phyloP scores from a whole-genome alignment of 2,888 invertebrate species.

The Hoplodrina ambigua region DNA sequence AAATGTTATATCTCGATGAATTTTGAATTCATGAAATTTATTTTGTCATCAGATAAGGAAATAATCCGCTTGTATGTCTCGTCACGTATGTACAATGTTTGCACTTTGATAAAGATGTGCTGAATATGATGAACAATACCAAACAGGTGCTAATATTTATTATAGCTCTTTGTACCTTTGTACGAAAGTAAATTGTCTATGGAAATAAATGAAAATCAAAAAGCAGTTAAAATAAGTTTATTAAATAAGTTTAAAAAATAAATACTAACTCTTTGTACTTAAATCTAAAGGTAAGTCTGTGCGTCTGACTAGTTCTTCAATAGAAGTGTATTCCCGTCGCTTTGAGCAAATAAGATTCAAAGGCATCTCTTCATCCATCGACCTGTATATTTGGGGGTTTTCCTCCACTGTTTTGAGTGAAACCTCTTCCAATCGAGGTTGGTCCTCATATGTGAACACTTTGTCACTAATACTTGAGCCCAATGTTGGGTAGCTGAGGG shows the following conservation, averaged over 20 bases:
- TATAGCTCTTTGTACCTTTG: conserved; percentile 30
- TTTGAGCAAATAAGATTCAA: conserved; percentile 85
- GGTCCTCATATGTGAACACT: conserved; percentile 75
- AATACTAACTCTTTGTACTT: conserved; percentile 89
- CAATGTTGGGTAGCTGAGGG: conserved; percentile 76
- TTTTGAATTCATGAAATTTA: conserved; percentile 54
- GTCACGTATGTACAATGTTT: conserved; percentile 68
- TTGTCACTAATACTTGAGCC: conserved; percentile 78
- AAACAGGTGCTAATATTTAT: conserved; percentile 72
- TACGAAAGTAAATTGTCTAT: conserved; percentile 11
- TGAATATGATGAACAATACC: conserved; percentile 79
- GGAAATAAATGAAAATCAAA: conserved; percentile 39
- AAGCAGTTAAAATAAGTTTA: conserved; percentile 12
- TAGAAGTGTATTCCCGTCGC: conserved; percentile 78
- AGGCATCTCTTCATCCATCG: conserved; percentile 79
- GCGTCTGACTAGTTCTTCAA: conserved; percentile 82
- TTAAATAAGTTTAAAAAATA: conserved; percentile 59
- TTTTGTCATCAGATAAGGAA: conserved; percentile 63
- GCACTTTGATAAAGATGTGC: conserved; percentile 77
- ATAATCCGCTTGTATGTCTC: conserved; percentile 63
- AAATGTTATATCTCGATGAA: conserved; percentile 16
- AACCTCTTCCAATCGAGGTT: conserved; percentile 69
- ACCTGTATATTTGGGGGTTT: conserved; percentile 58
- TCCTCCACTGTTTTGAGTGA: conserved; percentile 64
- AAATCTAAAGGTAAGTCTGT: conserved; percentile 91